Evolutionary conservation across 2,888 invertebrate species (phyloP), one percentile per base, ranked within the genome.

Genomic region (Spialia ferax): DNA sequence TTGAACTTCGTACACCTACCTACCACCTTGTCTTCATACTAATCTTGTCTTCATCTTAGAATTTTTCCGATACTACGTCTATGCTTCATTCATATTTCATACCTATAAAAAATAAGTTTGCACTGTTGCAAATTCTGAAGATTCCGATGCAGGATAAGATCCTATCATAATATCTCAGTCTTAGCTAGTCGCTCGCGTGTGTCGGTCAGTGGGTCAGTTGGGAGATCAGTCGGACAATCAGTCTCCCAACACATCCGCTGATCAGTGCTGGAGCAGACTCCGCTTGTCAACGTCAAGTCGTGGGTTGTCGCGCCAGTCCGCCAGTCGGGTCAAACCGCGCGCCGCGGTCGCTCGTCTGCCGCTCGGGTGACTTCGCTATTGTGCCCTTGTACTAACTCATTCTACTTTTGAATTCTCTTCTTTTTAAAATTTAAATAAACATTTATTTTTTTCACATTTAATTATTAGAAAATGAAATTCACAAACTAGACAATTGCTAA

Each of bases 321-420:
- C 48, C 22, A 61, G 62, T 62, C 62, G 62, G 35, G 35, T 52
- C 62, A n/a, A 23, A 52, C 38, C 61, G 50, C 62, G 62, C 62
- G 50, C 38, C 52, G 52, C 62, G 62, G 50, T 15, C 52, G 52
- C 38, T 52, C 35, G 62, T 38, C 52, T 22, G 18, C 52, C 50
- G 15, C 22, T 38, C 23, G 38, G 38, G 13, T 2, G n/a, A 13
- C 38, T 38, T 38, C 3, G n/a, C n/a, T 38, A n/a, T 38, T 20
- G 45, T 45, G 45, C 18, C 15, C 20, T 18, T 8, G 18, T 20
- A 10, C 45, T 45, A 15, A 45, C 18, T 45, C 38, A 38, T 38
- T 38, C 38, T 38, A n/a, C 38, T n/a, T 38, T n/a, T 38, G 11
- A 29, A 29, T 29, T 29, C 8, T 8, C 6, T 29, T 29, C 6